phyloP scores from a whole-genome alignment of 1,140 invertebrate species.

The Lordiphosa stackelbergi region DNA sequence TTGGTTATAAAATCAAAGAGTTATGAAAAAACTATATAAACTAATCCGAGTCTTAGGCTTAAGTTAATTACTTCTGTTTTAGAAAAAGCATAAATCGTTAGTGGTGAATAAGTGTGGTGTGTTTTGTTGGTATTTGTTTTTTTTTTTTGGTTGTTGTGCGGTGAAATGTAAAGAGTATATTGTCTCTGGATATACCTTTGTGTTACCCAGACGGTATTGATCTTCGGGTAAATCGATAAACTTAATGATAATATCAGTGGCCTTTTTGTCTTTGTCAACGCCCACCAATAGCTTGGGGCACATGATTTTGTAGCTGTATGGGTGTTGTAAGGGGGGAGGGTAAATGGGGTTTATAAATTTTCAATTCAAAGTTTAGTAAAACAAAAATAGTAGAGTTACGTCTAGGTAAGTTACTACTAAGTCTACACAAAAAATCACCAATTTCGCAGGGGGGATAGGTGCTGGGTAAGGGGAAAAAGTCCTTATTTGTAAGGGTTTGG shows the following conservation, averaged over 20 bases:
- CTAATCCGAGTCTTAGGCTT: slow-evolving; percentile 5
- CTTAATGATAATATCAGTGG: slow-evolving; percentile 92
- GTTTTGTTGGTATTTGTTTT: slow-evolving; percentile 18
- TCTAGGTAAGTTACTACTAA: slow-evolving; percentile 56
- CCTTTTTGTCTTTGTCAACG: slow-evolving; percentile 88
- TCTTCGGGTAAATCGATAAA: slow-evolving; percentile 91
- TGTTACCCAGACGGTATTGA: slow-evolving; percentile 96
- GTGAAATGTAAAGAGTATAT: slow-evolving; percentile 47
- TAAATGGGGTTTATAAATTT: slow-evolving; percentile 14
- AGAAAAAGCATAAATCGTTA: slow-evolving; percentile 14
- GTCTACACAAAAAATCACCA: slow-evolving; percentile 33
- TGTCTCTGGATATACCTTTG: slow-evolving; percentile 87
- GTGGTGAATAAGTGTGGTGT: slow-evolving; percentile 16
- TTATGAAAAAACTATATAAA: background rate
- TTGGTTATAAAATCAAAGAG: too few relatives aligned
- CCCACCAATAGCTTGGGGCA: slow-evolving; percentile 86
- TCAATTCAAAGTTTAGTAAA: slow-evolving; percentile 39
- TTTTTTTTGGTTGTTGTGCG: slow-evolving; percentile 14
- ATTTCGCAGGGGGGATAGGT: slow-evolving; percentile 7
- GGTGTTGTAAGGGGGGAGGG: slow-evolving; percentile 41
- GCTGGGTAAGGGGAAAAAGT: slow-evolving; percentile 4
- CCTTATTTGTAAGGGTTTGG: slow-evolving; percentile 49
- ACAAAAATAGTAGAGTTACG: slow-evolving; percentile 39
- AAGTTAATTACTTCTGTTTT: background rate
- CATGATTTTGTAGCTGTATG: slow-evolving; percentile 94